Conservation (phyloP, 2,797 vertebrate species). For the Spondyliosoma cantharus region DNA sequence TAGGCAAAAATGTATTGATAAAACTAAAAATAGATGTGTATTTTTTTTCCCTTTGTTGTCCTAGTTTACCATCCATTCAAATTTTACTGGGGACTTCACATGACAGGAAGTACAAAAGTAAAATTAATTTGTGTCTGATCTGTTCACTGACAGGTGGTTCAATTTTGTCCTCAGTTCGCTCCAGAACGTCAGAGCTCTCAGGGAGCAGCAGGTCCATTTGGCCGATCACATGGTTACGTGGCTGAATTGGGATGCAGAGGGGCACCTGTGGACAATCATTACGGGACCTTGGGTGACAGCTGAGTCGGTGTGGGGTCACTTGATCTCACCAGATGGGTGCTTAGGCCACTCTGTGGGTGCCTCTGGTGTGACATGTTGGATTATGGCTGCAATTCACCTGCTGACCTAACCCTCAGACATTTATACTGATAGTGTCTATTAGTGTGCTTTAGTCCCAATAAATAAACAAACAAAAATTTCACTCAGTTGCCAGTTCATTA, state of each 20-base stretch:
- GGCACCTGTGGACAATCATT: conserved; percentile 6
- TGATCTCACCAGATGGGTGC: too few relatives aligned
- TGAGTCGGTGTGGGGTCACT: conserved; percentile 1
- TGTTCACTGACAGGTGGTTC: background rate
- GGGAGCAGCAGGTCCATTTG: background rate
- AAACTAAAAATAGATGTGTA: conserved; percentile 36
- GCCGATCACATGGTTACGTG: background rate
- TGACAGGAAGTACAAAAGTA: conserved; percentile 7
- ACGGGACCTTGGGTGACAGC: background rate
- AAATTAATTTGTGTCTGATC: conserved; percentile 26
- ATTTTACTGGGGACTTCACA: conserved; percentile 25
- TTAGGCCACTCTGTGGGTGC: background rate
- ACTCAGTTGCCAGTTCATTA: too few relatives aligned
- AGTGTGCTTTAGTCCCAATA: background rate
- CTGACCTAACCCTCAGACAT: background rate
- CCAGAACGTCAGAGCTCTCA: background rate
- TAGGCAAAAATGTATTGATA: conserved; percentile 31
- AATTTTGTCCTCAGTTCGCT: background rate
- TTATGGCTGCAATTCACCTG: background rate
- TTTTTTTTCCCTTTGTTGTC: conserved; percentile 32
- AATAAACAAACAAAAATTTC: background rate
- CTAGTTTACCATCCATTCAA: conserved; percentile 34
- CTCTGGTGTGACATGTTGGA: background rate
- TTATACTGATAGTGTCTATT: background rate
- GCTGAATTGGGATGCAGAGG: background rate